Base-by-base conservation (phyloP, 2,888 invertebrate genomes). In the Acrocyrtus sp. region DNA sequence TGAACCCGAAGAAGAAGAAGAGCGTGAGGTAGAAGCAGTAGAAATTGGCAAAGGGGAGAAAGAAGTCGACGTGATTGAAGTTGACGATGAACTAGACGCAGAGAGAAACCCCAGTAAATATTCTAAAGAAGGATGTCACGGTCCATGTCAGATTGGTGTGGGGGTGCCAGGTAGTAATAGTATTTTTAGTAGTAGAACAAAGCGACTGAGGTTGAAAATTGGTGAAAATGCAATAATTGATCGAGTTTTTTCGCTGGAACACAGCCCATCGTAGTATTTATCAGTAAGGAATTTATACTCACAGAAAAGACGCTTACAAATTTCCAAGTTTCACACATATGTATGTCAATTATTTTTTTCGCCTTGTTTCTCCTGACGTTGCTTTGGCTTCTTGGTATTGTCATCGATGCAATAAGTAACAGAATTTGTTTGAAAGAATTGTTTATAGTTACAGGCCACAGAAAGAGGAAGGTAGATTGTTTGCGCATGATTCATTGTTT, bases 151-250 rank as follows among this genome's bases (percentile, higher is more conserved):
- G 27, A 41, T 47, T 57, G 47, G 1, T 21, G 15, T 34, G 29
- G 24, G 15, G 21, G 27, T n/a, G 54, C 5, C 15, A 39, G 22
- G 39, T 21, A 21, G 10, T 56, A 15, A 47, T 19, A 1, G 54
- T 24, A 24, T 54, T 6, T 29, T 26, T 58, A 43, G 45, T 15
- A 43, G 27, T 1, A 53, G 58, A 17, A 74, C 77, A 1, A 95
- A 95, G 86, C 89, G 95, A 83, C 87, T 95, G 84, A 89, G 93
- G 83, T 87, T 95, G 83, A 94, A 93, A 82, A 92, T 95, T 83
- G 94, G 95, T 81, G 93, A 94, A 84, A 95, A 95, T 85, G 92
- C 92, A 6, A 74, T 75, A 29, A 77, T 77, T 4, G 68, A 77
- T 17, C 77, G 75, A 12, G 50, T 72, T 4, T 69, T 69, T 17